These are phyloP conservation scores for Empis livida DNA, from an alignment of 2,888 invertebrate genomes.

Conservation along the genomic window DNA sequence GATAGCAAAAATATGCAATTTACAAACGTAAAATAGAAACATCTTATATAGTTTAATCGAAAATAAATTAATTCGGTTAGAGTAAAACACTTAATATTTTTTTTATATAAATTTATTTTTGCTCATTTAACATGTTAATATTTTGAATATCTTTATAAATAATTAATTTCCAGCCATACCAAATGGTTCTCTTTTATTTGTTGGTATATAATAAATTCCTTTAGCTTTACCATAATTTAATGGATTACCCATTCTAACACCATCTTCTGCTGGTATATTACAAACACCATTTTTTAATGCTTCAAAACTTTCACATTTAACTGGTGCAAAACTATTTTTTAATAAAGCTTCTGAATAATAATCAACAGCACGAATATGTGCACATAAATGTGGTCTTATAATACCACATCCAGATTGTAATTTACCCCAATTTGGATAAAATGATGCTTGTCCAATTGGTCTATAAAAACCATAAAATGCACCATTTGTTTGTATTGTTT, in stretches of 20 bases:
- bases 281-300: slow-evolving; percentile 21
- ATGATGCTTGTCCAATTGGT: slow-evolving; percentile 30
- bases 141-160: too few relatives aligned
- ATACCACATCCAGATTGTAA: slow-evolving; percentile 39
- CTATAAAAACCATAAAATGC: slow-evolving; percentile 16
- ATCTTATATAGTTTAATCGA: too few relatives aligned
- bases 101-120: too few relatives aligned
- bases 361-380: slow-evolving; percentile 34
- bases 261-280: neutral
- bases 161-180: neutral
- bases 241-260: neutral
- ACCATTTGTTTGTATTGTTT: slow-evolving; percentile 22
- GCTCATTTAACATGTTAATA: too few relatives aligned
- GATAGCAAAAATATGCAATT: too few relatives aligned
- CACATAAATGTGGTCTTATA: slow-evolving; percentile 21
- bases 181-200: neutral
- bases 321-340: slow-evolving; percentile 20
- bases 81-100: too few relatives aligned
- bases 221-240: neutral
- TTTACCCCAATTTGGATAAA: slow-evolving; percentile 40
- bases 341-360: slow-evolving; percentile 37
- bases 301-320: slow-evolving; percentile 18
- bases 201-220: neutral
- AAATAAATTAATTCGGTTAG: too few relatives aligned
- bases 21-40: too few relatives aligned